Conservation (phyloP, 1,140 invertebrate species). For the Teleogryllus occipitalis region DNA sequence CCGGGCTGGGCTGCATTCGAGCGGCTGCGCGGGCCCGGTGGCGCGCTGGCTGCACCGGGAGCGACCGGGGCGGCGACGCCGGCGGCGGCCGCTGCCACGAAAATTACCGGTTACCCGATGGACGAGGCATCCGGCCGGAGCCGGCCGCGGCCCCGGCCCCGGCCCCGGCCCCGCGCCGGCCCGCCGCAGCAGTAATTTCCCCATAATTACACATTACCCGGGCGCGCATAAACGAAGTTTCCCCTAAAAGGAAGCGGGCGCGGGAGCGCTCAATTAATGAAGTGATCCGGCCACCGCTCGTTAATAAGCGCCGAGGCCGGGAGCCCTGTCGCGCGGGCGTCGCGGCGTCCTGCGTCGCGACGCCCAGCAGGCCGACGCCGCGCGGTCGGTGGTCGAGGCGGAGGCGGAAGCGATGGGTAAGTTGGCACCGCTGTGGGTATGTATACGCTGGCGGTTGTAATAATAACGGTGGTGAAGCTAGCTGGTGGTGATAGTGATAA, state of each 20-base stretch:
- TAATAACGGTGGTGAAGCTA: too few species aligned
- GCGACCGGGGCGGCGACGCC: not conserved
- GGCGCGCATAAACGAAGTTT: not conserved
- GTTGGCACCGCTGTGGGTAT: too few species aligned
- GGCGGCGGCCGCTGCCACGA: not conserved
- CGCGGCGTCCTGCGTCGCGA: too few species aligned
- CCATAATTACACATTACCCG: slow-evolving; percentile 15
- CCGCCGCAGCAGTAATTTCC: not conserved
- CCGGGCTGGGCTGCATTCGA: too few species aligned
- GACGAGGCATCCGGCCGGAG: slow-evolving; percentile 2
- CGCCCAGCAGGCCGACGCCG: too few species aligned
- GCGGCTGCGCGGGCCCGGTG: too few species aligned
- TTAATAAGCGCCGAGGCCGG: not conserved
- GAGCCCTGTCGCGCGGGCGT: too few species aligned
- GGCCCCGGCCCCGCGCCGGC: not conserved
- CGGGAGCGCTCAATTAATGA: slow-evolving; percentile 11
- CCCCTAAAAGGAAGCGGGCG: slow-evolving; percentile 3
- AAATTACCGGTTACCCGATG: slow-evolving; percentile 9
- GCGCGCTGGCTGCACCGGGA: not conserved
- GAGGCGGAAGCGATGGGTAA: too few species aligned
- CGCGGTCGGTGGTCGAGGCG: too few species aligned
- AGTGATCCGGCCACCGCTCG: not conserved
- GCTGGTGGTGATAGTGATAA: too few species aligned
- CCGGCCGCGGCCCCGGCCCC: not conserved
- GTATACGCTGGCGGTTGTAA: too few species aligned